Conservation (phyloP, 2,797 vertebrate genomes). For the Cottoperca gobio region DNA sequence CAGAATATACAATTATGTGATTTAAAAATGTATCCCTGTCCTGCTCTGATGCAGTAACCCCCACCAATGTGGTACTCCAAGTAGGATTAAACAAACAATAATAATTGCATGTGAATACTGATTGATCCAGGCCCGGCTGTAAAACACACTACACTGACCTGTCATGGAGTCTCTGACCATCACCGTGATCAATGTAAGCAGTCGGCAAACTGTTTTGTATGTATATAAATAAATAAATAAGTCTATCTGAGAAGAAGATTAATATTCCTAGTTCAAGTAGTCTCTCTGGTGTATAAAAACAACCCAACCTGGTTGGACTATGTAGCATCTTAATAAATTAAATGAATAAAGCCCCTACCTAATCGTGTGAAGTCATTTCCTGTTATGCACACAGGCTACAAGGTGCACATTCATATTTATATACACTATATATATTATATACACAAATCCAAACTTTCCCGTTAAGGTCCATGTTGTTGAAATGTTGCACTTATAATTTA, state of each 20-base stretch:
- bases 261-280: slow-evolving; percentile 88
- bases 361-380: slow-evolving; percentile 84
- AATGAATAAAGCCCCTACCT: slow-evolving; percentile 93
- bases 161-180: slow-evolving; percentile 81
- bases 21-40: slow-evolving; percentile 24
- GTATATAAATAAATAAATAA: slow-evolving; percentile 88
- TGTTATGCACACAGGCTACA: slow-evolving; percentile 39
- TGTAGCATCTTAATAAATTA: slow-evolving; percentile 98
- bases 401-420: neutral
- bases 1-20: slow-evolving; percentile 18
- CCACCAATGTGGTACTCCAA: slow-evolving; percentile 44
- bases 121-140: slow-evolving; percentile 65
- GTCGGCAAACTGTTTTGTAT: slow-evolving; percentile 89
- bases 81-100: slow-evolving; percentile 38
- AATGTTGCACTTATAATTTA: too few relatives aligned
- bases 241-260: slow-evolving; percentile 85
- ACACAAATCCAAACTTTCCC: too few relatives aligned
- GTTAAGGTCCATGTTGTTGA: too few relatives aligned
- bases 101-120: slow-evolving; percentile 57
- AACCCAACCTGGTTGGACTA: slow-evolving; percentile 93
- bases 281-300: slow-evolving; percentile 90
- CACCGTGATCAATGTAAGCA: slow-evolving; percentile 84
- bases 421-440: too few relatives aligned
- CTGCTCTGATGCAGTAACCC: slow-evolving; percentile 25
- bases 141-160: slow-evolving; percentile 76